Conservation (phyloP, 2,888 invertebrate genomes). For the Pheosia gnoma region DNA sequence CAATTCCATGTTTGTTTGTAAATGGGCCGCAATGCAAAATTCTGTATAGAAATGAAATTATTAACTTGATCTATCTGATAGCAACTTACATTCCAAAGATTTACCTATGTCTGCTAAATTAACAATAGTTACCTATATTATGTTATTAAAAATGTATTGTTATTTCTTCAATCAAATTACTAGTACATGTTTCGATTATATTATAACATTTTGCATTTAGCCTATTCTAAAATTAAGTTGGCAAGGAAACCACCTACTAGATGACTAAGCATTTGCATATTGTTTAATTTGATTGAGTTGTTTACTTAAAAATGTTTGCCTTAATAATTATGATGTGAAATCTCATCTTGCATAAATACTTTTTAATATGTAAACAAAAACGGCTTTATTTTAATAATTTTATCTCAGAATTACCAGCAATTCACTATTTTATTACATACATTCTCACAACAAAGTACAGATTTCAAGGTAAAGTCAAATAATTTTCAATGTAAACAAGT, state of each 20-base stretch:
- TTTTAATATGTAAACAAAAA: background rate
- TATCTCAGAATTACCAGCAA: no score
- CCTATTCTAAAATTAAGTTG: slow-evolving; percentile 5
- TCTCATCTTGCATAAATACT: slow-evolving; percentile 1
- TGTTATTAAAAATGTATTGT: background rate
- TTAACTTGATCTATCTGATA: background rate
- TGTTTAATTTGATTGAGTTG: background rate
- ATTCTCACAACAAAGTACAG: no score
- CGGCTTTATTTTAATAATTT: no score
- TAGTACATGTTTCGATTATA: background rate
- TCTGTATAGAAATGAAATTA: background rate
- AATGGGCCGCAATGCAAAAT: background rate
- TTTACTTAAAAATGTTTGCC: background rate
- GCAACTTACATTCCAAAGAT: slow-evolving; percentile 1
- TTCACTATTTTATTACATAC: no score
- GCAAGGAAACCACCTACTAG: slow-evolving; percentile 9
- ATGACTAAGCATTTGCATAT: slow-evolving; percentile 3
- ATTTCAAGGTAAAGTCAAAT: no score
- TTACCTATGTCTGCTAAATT: background rate
- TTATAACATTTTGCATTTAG: background rate
- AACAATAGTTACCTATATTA: background rate
- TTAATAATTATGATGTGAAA: background rate
- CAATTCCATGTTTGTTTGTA: no score
- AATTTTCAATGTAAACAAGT: no score
- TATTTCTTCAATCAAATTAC: background rate